Conservation (phyloP, 1,140 invertebrate species). For the Mizuhopecten yessoensis region DNA sequence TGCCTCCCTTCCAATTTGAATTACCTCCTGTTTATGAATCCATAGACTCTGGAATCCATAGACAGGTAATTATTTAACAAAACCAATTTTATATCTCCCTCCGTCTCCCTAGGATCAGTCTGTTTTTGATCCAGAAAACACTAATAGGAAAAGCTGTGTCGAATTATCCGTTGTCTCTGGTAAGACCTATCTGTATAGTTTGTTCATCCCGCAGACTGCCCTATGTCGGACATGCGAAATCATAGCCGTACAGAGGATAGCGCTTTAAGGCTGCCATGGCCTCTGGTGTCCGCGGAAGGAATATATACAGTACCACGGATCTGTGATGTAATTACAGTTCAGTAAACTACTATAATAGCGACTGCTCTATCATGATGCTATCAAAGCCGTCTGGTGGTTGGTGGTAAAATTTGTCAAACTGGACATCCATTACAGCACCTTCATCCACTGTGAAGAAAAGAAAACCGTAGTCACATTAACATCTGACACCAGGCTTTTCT, state of each 20-base stretch:
- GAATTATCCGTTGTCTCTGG: too few relatives aligned
- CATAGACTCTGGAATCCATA: too few relatives aligned
- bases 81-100: background rate
- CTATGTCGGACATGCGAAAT: too few relatives aligned
- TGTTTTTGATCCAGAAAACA: background rate
- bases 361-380: conserved; percentile 98
- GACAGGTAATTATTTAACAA: too few relatives aligned
- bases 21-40: too few relatives aligned
- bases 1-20: too few relatives aligned
- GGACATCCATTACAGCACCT: conserved; percentile 97
- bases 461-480: conserved; percentile 45
- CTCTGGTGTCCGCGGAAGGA: background rate
- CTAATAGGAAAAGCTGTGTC: background rate
- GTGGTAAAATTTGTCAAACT: conserved; percentile 94
- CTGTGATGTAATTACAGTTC: background rate
- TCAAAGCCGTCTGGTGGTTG: conserved; percentile 95
- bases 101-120: background rate
- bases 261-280: too few relatives aligned
- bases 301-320: background rate
- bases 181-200: too few relatives aligned
- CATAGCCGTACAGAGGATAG: background rate
- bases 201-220: too few relatives aligned
- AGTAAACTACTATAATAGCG: conserved; percentile 91
- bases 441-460: conserved; percentile 93
- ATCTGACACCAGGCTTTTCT: too few relatives aligned